Evolutionary conservation across 2,113 vertebrate species (phyloP).

Genomic region (Lonchura striata): DNA sequence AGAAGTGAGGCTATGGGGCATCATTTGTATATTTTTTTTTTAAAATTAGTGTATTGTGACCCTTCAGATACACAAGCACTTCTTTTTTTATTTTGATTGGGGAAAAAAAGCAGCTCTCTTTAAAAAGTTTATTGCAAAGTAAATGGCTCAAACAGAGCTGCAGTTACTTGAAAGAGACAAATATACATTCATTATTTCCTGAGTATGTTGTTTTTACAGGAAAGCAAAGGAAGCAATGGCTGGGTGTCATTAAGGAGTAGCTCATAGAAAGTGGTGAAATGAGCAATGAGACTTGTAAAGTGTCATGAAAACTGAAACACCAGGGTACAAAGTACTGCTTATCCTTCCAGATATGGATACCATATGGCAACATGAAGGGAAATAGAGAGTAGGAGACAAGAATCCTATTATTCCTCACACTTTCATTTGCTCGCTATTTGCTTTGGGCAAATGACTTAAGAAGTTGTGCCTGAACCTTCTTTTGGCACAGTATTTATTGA

Average conservation of each 20-base stretch:
- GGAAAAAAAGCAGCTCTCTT: background rate
- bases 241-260: constrained; percentile 57
- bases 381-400: background rate
- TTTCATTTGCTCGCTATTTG: constrained; percentile 41
- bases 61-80: background rate
- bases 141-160: constrained; percentile 32
- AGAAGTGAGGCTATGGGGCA: background rate
- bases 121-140: constrained; percentile 56
- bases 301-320: constrained; percentile 67
- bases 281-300: constrained; percentile 68
- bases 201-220: constrained; percentile 47
- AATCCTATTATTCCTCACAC: constrained; percentile 34
- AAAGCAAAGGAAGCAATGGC: constrained; percentile 46
- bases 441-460: constrained; percentile 2
- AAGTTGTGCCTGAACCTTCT: background rate
- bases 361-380: constrained; percentile 46
- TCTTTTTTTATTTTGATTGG: background rate
- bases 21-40: background rate
- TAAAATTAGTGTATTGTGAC: background rate
- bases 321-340: constrained; percentile 60
- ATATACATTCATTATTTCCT: constrained; percentile 57
- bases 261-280: constrained; percentile 41
- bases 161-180: constrained; percentile 66
- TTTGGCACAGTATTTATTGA: background rate
- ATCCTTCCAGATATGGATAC: constrained; percentile 52